phyloP scores from a whole-genome alignment of 2,888 invertebrate species.

The Trachelus stipa region DNA sequence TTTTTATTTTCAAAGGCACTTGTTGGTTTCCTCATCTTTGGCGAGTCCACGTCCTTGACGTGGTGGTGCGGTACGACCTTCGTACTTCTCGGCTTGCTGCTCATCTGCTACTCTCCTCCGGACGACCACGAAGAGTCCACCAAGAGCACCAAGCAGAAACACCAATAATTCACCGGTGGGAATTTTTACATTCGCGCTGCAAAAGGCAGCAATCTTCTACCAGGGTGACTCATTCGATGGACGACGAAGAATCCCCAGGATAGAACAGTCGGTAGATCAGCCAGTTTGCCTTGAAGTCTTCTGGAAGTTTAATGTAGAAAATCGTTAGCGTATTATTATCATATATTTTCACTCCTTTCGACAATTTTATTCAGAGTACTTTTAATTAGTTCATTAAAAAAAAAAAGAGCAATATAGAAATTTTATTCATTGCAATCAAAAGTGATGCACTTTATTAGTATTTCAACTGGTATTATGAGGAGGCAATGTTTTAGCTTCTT shows the following conservation, averaged over 20 bases:
- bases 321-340: background rate
- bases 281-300: background rate
- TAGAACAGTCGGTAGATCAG: background rate
- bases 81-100: slow-evolving; percentile 77
- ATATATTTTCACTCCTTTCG: background rate
- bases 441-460: background rate
- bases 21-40: slow-evolving; percentile 77
- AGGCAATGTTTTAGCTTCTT: background rate
- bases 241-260: background rate
- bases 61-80: slow-evolving; percentile 81
- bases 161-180: slow-evolving; percentile 27
- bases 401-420: background rate
- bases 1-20: slow-evolving; percentile 72
- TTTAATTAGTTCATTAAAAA: background rate
- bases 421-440: background rate
- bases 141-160: slow-evolving; percentile 17
- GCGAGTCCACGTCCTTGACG: slow-evolving; percentile 75
- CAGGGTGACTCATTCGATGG: background rate
- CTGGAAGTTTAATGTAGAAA: background rate
- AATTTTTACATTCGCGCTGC: slow-evolving; percentile 33
- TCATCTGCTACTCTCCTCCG: slow-evolving; percentile 66
- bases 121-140: background rate
- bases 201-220: slow-evolving; percentile 1
- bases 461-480: background rate
- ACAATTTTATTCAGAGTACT: background rate